A percentile compares a stretch with the other conserved stretches of the same genome.
phyloP scores from a whole-genome alignment of 2,888 invertebrate genomes.

The Laothoe populi region DNA sequence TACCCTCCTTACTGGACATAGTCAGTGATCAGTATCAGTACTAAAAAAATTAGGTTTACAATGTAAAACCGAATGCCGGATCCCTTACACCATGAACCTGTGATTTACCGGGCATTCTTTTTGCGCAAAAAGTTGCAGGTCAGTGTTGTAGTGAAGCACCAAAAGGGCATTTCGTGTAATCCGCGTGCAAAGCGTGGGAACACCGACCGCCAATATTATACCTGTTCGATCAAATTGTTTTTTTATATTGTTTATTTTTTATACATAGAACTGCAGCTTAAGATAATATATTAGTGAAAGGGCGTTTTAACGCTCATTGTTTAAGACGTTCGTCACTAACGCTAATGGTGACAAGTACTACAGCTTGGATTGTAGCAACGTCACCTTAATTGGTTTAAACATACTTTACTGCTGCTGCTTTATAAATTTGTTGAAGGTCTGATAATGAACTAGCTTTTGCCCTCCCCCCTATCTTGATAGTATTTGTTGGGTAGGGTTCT shows the following conservation, averaged over 20 bases:
- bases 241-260: constrained; percentile 12
- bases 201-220: constrained; percentile 31
- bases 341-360: too few species aligned
- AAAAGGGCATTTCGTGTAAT: constrained; percentile 82
- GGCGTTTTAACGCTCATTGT: background rate
- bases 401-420: too few species aligned
- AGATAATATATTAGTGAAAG: background rate
- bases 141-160: constrained; percentile 78
- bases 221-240: constrained; percentile 17
- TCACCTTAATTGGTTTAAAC: too few species aligned
- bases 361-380: too few species aligned
- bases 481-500: too few species aligned
- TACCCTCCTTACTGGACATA: constrained; percentile 71
- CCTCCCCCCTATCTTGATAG: too few species aligned
- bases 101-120: constrained; percentile 81
- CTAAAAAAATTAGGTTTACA: constrained; percentile 67
- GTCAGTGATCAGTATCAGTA: constrained; percentile 59
- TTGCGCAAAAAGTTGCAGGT: constrained; percentile 80
- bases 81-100: constrained; percentile 72
- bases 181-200: constrained; percentile 76
- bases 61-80: constrained; percentile 68
- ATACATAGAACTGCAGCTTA: background rate
- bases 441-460: too few species aligned
- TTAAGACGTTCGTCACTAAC: background rate
- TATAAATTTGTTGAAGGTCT: too few species aligned